These are phyloP conservation scores for Dipus sagitta DNA, from an alignment of 2,797 vertebrate genomes.

Conservation along the genomic window DNA sequence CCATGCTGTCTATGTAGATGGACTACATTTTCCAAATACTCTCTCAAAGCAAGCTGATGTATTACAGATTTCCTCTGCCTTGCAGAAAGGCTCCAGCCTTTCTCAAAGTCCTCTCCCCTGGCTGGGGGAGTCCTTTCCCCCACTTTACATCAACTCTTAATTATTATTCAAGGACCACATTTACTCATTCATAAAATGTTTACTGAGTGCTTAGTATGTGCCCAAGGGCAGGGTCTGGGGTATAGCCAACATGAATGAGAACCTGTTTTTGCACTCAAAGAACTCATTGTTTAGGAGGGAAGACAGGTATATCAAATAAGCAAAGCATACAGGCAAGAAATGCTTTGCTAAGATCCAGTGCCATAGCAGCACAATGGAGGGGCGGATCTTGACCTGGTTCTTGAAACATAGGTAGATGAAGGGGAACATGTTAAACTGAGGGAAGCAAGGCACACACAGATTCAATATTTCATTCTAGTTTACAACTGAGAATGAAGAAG, in stretches of 20 bases:
- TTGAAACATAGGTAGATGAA: conserved; percentile 35
- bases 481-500: not conserved
- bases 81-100: not conserved
- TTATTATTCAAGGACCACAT: conserved; percentile 59
- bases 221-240: conserved; percentile 65
- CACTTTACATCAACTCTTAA: conserved; percentile 62
- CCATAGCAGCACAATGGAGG: not conserved
- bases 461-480: not conserved
- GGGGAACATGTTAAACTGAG: not conserved
- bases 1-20: not conserved
- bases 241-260: conserved; percentile 51
- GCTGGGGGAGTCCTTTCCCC: not conserved
- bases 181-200: conserved; percentile 74
- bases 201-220: conserved; percentile 74
- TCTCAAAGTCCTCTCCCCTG: not conserved
- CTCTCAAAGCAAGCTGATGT: not conserved
- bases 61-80: not conserved
- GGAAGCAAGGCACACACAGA: not conserved
- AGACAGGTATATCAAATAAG: conserved; percentile 32
- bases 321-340: not conserved
- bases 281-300: conserved; percentile 47
- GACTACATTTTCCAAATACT: not conserved
- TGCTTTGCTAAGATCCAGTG: not conserved
- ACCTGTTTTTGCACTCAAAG: conserved; percentile 63
- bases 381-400: not conserved